Evolutionary conservation across 2,113 vertebrate genomes (phyloP).

Genomic region (Eptatretus burgeri): DNA sequence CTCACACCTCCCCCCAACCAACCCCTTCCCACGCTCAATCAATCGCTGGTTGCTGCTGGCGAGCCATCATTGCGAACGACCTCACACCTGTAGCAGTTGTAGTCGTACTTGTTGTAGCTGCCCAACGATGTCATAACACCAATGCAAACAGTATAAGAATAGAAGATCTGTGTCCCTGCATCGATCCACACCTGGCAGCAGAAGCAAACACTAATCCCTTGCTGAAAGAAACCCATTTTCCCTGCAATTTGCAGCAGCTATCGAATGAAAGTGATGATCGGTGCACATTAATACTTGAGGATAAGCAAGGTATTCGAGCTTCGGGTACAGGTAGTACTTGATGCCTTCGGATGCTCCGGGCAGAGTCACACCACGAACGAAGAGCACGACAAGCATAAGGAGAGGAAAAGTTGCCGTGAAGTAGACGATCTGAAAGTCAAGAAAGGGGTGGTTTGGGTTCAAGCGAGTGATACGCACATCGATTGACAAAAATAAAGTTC

Average conservation of each 20-base stretch:
- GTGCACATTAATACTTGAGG: slow-evolving; percentile 35
- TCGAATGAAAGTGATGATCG: not conserved
- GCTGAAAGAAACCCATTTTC: no score
- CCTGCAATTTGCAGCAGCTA: not conserved
- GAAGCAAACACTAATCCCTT: not conserved
- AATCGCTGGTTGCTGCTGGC: no score
- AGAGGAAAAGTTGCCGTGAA: slow-evolving; percentile 89
- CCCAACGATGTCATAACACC: slow-evolving; percentile 98
- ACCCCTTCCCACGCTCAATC: no score
- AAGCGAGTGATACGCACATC: no score
- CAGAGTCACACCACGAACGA: slow-evolving; percentile 72
- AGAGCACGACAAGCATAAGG: slow-evolving; percentile 67
- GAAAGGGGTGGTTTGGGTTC: not conserved
- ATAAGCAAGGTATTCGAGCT: slow-evolving; percentile 51
- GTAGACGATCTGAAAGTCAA: slow-evolving; percentile 33
- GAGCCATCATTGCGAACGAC: not conserved
- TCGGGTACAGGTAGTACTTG: slow-evolving; percentile 87
- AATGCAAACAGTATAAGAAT: slow-evolving; percentile 94
- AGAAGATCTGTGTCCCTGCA: slow-evolving; percentile 95
- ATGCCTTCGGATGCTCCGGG: slow-evolving; percentile 78
- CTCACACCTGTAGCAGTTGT: slow-evolving; percentile 97
- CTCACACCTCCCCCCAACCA: no score
- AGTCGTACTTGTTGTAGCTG: slow-evolving; percentile 99
- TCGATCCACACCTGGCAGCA: slow-evolving; percentile 68
- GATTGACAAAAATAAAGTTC: no score